Conservation (phyloP, 2,797 vertebrate species). For the Lepus townsendii region DNA sequence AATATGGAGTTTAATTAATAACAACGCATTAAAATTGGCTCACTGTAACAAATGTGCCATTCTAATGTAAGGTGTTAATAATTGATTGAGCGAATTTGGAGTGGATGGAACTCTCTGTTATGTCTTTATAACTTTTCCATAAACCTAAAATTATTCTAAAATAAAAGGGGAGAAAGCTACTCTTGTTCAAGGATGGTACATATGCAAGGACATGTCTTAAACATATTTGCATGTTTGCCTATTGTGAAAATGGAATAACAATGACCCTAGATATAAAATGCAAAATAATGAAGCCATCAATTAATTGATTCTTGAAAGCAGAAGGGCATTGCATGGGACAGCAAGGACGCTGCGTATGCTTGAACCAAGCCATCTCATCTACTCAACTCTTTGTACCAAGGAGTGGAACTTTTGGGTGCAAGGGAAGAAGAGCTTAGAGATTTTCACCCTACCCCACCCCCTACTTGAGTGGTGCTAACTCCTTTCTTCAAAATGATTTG, state of each 20-base stretch:
- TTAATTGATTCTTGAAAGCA: neutral
- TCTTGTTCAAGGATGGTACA: neutral
- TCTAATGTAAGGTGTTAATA: too few species aligned
- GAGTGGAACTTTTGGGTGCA: rapidly evolving
- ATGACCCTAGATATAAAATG: neutral
- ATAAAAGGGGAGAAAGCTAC: neutral
- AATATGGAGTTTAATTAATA: neutral
- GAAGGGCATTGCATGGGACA: neutral
- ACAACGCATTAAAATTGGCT: neutral
- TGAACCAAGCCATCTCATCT: neutral
- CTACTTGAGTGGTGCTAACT: neutral
- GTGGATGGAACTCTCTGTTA: neutral
- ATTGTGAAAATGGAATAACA: neutral
- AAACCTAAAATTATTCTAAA: neutral
- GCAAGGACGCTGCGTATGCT: neutral
- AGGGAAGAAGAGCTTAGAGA: neutral
- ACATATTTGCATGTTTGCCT: neutral
- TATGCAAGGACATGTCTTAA: neutral
- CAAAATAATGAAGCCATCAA: neutral
- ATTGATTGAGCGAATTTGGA: neutral
- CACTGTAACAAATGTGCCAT: neutral
- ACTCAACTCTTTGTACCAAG: neutral
- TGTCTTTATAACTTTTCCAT: neutral
- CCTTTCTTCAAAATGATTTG: neutral
- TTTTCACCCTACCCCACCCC: neutral